Evolutionary conservation across 2,888 invertebrate species (phyloP).

Genomic region (Pomacea canaliculata): DNA sequence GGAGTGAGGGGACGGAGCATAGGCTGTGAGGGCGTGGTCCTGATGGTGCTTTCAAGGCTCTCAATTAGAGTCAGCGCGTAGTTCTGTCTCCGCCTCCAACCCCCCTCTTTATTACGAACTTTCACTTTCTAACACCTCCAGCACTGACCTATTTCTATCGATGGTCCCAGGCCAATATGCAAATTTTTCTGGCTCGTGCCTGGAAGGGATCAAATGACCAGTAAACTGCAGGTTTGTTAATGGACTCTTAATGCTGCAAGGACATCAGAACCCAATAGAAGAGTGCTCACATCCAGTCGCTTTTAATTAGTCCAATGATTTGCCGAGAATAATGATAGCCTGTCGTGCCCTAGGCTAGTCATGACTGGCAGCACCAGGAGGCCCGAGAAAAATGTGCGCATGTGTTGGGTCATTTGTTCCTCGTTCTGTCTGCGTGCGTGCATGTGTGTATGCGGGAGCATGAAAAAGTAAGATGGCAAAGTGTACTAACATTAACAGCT

Average conservation of each 20-base stretch:
- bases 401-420: no score
- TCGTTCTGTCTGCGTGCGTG: no score
- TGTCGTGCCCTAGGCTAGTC: neutral
- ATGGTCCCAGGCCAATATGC: slow-evolving; percentile 11
- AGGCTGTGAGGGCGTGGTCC: no score
- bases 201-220: slow-evolving; percentile 18
- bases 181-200: slow-evolving; percentile 23
- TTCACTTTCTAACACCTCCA: neutral
- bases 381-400: no score
- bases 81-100: neutral
- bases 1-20: no score
- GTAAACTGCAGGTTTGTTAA: slow-evolving; percentile 26
- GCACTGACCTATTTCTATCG: neutral
- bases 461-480: no score
- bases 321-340: slow-evolving; percentile 12
- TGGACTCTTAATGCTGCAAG: slow-evolving; percentile 14
- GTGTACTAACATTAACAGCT: no score
- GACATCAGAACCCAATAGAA: slow-evolving; percentile 23
- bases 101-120: neutral
- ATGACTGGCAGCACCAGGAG: no score
- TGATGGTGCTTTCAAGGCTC: slow-evolving; percentile 3
- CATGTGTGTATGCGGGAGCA: no score
- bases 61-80: slow-evolving; percentile 21
- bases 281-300: slow-evolving; percentile 8
- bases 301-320: slow-evolving; percentile 23